Evolutionary conservation across 2,113 vertebrate genomes (phyloP), one percentile per base, ranked within the genome.

Genomic region (Pelobates fuscus): DNA sequence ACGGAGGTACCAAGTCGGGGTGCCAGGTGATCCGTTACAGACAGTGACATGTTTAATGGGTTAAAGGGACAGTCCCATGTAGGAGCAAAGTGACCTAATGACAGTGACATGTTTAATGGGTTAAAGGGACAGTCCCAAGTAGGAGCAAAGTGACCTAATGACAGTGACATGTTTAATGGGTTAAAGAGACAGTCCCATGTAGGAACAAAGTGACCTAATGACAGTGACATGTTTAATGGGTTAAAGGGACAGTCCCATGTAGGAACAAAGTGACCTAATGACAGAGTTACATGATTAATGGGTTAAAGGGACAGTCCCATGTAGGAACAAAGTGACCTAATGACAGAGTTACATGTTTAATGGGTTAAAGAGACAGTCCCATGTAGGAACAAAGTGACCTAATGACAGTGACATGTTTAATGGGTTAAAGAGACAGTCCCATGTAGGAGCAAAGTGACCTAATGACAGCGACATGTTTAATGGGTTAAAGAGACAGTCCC

Each of bases 341-440:
- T 49, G 44, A 49, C 44, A 49, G 44, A 7, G 2, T n/a, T n/a
- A 46, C 1, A 14, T 11, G 44, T 15, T 49, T 49, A 49, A 49
- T 49, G 44, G 44, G 44, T 49, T 2, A 49, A 49, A 49, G 44
- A 17, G 44, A 49, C 44, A 49, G 2, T n/a, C n/a, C n/a, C n/a
- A 37, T 37, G 4, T 15, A 14, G 3, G 44, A 5, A 14, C 15
- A 15, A 49, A 49, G 15, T 12, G 44, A 49, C 15, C 44, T 49
- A 49, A 5, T 49, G 44, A 49, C 44, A 49, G 44, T 1, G 44
- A 49, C 1, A 14, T 12, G 44, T 15, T 49, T 49, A 49, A 49
- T 49, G 44, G 44, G 44, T 49, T 49, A 49, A 49, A 49, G 44
- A 49, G 44, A n/a, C n/a, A n/a, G n/a, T n/a, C n/a, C n/a, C n/a